Evolutionary conservation across 2,797 vertebrate genomes (phyloP).

Genomic region (Threskiornis aethiopicus): DNA sequence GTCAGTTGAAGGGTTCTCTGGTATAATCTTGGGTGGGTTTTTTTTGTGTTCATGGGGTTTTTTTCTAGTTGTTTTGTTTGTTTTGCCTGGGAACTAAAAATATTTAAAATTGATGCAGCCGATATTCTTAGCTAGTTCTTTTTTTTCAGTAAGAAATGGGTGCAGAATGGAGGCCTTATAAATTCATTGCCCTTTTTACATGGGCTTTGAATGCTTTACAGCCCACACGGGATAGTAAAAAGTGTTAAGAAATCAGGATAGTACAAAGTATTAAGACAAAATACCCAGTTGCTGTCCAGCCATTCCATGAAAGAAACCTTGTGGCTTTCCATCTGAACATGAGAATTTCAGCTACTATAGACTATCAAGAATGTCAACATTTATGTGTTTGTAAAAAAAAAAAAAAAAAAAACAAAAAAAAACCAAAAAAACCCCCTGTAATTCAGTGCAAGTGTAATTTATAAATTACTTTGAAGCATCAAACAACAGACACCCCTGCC

Average conservation of each 20-base stretch:
- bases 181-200: background rate
- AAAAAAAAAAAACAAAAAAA: background rate
- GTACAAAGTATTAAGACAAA: background rate
- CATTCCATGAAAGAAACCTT: background rate
- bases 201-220: background rate
- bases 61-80: background rate
- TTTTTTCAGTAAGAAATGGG: background rate
- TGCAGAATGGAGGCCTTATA: background rate
- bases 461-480: background rate
- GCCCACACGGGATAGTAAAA: background rate
- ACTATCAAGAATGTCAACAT: background rate
- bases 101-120: background rate
- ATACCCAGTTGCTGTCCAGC: background rate
- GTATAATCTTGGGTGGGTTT: background rate
- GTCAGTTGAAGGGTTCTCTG: background rate
- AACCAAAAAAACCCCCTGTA: no score
- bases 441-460: background rate
- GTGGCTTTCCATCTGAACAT: background rate
- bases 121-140: background rate
- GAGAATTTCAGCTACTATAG: background rate
- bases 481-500: background rate
- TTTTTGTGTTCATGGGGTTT: accelerated
- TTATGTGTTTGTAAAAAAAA: background rate
- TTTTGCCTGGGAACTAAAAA: background rate
- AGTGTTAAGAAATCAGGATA: background rate